phyloP scores from a whole-genome alignment of 2,888 invertebrate genomes.

The Alsophila aescularia region DNA sequence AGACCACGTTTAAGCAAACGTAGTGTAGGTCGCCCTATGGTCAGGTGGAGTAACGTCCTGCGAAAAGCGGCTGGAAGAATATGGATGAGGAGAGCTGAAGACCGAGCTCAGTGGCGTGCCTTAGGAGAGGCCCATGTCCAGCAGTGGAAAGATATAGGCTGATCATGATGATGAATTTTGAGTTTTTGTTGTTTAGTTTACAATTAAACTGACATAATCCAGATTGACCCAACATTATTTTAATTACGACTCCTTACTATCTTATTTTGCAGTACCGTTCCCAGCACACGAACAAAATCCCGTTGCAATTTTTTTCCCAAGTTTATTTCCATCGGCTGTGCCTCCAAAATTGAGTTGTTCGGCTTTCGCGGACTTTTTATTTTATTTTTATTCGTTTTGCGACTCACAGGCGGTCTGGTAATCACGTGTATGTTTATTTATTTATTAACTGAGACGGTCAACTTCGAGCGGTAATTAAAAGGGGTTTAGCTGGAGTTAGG shows the following conservation, averaged over 20 bases:
- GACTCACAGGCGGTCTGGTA: slow-evolving; percentile 74
- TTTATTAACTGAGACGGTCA: slow-evolving; percentile 61
- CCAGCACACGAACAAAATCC: slow-evolving; percentile 61
- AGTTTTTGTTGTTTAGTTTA: neutral
- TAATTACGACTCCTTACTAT: neutral
- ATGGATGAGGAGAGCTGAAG: no score
- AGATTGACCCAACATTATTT: no score
- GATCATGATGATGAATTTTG: no score
- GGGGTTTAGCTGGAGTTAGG: slow-evolving; percentile 14
- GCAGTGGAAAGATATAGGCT: no score
- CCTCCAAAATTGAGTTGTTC: slow-evolving; percentile 84
- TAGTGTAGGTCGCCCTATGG: no score
- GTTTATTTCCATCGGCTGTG: slow-evolving; percentile 73
- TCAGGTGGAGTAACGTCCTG: no score
- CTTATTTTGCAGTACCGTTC: slow-evolving; percentile 24
- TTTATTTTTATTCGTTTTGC: slow-evolving; percentile 58
- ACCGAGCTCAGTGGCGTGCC: no score
- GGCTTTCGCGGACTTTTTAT: slow-evolving; percentile 58
- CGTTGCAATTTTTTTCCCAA: slow-evolving; percentile 61
- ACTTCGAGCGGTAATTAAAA: slow-evolving; percentile 34
- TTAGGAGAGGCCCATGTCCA: no score
- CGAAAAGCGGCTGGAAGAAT: no score
- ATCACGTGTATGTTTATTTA: slow-evolving; percentile 78
- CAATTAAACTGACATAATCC: no score
- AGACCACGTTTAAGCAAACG: no score